A percentile compares a stretch with the other conserved stretches of the same genome.
Conservation (phyloP, 2,888 invertebrate genomes). For the Caenorhabditis sp. region DNA sequence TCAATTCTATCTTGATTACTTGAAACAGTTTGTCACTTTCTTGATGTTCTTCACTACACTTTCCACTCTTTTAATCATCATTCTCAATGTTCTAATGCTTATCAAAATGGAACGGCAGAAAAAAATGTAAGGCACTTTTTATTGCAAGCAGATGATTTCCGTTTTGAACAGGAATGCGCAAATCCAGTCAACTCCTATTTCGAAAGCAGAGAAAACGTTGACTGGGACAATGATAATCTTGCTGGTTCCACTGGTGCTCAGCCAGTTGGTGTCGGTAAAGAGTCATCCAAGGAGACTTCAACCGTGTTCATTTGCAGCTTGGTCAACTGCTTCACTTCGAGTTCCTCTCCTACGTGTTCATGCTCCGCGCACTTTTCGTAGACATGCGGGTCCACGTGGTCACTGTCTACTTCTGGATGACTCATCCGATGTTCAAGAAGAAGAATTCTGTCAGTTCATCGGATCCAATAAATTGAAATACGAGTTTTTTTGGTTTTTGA, state of each 20-base stretch:
- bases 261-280: slow-evolving; percentile 8
- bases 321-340: slow-evolving; percentile 16
- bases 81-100: slow-evolving; percentile 20
- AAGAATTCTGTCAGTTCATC: background rate
- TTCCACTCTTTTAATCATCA: background rate
- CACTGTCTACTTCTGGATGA: slow-evolving; percentile 34
- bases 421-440: slow-evolving; percentile 36
- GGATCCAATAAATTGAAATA: too few relatives aligned
- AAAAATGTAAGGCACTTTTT: background rate
- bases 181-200: background rate
- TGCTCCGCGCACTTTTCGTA: slow-evolving; percentile 28
- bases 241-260: slow-evolving; percentile 18
- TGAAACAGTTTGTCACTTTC: background rate
- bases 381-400: slow-evolving; percentile 40
- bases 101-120: slow-evolving; percentile 1
- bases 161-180: background rate
- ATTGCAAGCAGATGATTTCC: background rate
- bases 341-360: slow-evolving; percentile 17
- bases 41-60: background rate
- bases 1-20: background rate
- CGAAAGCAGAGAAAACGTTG: slow-evolving; percentile 25
- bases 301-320: background rate
- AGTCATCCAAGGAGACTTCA: background rate
- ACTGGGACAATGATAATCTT: slow-evolving; percentile 34
- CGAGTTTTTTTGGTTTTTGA: too few relatives aligned